Base-by-base conservation (phyloP, 2,888 invertebrate species). In the Volucella zonaria region DNA sequence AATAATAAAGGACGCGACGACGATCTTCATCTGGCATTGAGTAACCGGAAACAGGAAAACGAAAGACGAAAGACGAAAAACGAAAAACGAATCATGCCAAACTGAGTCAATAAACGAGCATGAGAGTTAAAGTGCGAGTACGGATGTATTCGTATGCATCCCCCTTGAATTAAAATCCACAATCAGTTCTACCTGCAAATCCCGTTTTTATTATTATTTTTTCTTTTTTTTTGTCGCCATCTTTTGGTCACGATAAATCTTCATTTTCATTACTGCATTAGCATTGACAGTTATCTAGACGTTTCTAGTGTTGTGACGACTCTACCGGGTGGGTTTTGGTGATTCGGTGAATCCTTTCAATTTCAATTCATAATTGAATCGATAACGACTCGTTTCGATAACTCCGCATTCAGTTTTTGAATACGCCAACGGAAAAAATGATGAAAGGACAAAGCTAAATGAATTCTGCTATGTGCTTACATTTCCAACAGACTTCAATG, bases 311-410 rank as follows among this genome's bases (percentile, higher is more conserved):
- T 40, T 8, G 47, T 42, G 59, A 49, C 12, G 38, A 68, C 51
- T 43, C 49, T 38, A 49, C 11, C 43, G 52, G 31, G 10, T 40
- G 14, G 40, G 14, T 47, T 14, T 8, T 40, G 54, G 49, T n/a
- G 51, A 47, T 43, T 38, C 66, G 66, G 43, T 68, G 80, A 85
- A 85, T 85, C 76, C 83, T 81, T 85, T 73, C 85, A 85, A 85
- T 80, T 79, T 73, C 73, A 59, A 80, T 85, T 76, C 62, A 67
- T 67, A 80, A 85, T 85, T 85, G 76, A 85, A 80, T 85, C 85
- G 73, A 80, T 80, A 81, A 85, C 80, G 80, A 80, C 80, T 85
- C 80, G 80, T 85, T 85, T 80, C 75, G 79, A 83, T 79, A 75
- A 83, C 79, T 73, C 45, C 56, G 68, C 68, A 54, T 74, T 64